These are phyloP conservation scores for Hiodon alosoides DNA, from an alignment of 2,113 vertebrate genomes.

Conservation along the genomic window DNA sequence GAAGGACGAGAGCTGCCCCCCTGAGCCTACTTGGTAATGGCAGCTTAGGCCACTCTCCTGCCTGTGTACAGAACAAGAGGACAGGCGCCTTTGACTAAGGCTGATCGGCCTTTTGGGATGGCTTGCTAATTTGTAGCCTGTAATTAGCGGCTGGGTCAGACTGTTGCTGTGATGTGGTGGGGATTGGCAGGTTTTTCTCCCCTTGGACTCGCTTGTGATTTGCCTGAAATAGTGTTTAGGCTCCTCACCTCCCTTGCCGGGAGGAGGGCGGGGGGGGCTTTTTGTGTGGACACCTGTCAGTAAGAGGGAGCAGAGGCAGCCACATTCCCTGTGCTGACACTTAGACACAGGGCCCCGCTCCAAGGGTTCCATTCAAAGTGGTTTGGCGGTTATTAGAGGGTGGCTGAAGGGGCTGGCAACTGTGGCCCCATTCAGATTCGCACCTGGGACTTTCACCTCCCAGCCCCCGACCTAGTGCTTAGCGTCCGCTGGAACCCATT, in stretches of 20 bases:
- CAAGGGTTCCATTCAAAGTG: too few species aligned
- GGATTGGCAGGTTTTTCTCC: not conserved
- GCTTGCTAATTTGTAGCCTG: constrained; percentile 8
- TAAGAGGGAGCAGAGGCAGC: too few species aligned
- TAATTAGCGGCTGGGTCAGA: constrained; percentile 13
- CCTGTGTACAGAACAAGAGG: not conserved
- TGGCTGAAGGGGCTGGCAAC: not conserved
- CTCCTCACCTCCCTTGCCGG: not conserved
- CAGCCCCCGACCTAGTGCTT: not conserved
- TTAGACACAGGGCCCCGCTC: too few species aligned
- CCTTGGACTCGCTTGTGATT: not conserved
- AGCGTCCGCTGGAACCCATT: not conserved
- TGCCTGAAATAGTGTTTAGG: not conserved
- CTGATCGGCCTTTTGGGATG: not conserved
- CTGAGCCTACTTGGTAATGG: constrained; percentile 15
- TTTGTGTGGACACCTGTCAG: too few species aligned
- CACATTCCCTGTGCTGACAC: too few species aligned
- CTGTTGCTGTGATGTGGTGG: constrained; percentile 3
- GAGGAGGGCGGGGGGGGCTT: not conserved
- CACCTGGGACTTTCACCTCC: not conserved
- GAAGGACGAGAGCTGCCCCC: constrained; percentile 3
- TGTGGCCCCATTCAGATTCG: not conserved
- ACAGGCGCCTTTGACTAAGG: constrained; percentile 10
- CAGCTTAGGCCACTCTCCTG: constrained; percentile 9
- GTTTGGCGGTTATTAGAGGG: too few species aligned